A percentile compares a stretch with the other conserved stretches of the same genome.
Conservation (phyloP, 2,797 vertebrate genomes). For the Sebastes itinus region DNA sequence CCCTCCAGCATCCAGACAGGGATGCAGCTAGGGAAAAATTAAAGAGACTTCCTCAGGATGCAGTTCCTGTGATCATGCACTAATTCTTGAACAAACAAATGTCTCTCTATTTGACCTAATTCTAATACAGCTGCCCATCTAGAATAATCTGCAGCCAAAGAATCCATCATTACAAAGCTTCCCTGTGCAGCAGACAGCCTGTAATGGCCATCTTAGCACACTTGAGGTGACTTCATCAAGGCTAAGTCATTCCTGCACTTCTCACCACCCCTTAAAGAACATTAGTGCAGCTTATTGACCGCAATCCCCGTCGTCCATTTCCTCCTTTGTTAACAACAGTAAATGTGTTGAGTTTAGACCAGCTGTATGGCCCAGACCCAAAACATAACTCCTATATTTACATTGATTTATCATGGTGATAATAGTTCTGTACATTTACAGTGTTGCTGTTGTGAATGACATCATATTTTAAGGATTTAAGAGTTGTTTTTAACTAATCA, state of each 20-base stretch:
- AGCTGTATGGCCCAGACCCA: neutral
- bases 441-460: neutral
- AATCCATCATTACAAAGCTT: conserved; percentile 15
- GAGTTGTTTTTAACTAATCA: neutral
- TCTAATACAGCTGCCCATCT: neutral
- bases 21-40: neutral
- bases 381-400: conserved; percentile 20
- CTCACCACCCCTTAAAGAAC: conserved; percentile 24
- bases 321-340: conserved; percentile 27
- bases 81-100: neutral
- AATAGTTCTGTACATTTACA: neutral
- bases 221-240: conserved; percentile 28
- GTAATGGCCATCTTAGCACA: conserved; percentile 27
- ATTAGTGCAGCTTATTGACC: conserved; percentile 59
- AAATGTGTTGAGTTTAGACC: conserved; percentile 13
- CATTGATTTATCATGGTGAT: neutral
- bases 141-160: conserved; percentile 23
- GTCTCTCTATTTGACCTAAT: neutral
- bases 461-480: neutral
- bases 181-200: neutral
- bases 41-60: neutral
- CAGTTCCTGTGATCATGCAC: neutral
- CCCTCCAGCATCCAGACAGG: conserved; percentile 36
- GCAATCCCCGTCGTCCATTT: conserved; percentile 36
- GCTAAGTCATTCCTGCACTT: conserved; percentile 13